Evolutionary conservation across 2,888 invertebrate species (phyloP), one percentile per base, ranked within the genome.

Genomic region (Hyalella azteca): DNA sequence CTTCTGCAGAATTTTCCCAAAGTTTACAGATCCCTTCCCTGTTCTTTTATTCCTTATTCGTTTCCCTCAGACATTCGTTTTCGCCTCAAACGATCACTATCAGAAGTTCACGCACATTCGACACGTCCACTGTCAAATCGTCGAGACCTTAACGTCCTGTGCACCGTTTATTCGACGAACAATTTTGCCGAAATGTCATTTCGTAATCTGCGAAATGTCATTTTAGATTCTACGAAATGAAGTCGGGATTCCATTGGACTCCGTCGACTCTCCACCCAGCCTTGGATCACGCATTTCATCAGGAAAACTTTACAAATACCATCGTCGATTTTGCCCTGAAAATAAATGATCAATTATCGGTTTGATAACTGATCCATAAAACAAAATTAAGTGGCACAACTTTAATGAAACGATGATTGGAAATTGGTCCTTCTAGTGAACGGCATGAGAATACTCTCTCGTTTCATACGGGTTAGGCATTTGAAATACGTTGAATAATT

Each of bases 351-450:
- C 66, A 66, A 36, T 66, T 66, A 39, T 66, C 36, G 66, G 66
- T 66, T 66, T 36, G 66, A 66, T 66, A 39, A 36, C 39, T 32
- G 39, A 66, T 36, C 66, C n/a, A 66, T 66, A 66, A 66, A 66
- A 66, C 29, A 39, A 39, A 36, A 66, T 66, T 36, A 66, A 66
- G 66, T 36, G 39, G 32, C 36, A 7, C 66, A 66, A 66, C 66
- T 66, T 66, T 66, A 66, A 66, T 66, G 66, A 66, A 66, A 66
- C 66, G 66, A 66, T 36, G 66, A 66, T 66, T 66, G 66, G 66
- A 66, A 66, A 66, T 66, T 36, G 36, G 36, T 66, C 13, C 39
- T 36, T 36, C 66, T 66, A 11, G 32, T 66, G 66, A 66, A 66
- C 29, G 66, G 66, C 32, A 19, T 19, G 15, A 13, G 49, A n/a